Evolutionary conservation across 2,113 vertebrate species (phyloP).

Genomic region (Megaceryle torquata): DNA sequence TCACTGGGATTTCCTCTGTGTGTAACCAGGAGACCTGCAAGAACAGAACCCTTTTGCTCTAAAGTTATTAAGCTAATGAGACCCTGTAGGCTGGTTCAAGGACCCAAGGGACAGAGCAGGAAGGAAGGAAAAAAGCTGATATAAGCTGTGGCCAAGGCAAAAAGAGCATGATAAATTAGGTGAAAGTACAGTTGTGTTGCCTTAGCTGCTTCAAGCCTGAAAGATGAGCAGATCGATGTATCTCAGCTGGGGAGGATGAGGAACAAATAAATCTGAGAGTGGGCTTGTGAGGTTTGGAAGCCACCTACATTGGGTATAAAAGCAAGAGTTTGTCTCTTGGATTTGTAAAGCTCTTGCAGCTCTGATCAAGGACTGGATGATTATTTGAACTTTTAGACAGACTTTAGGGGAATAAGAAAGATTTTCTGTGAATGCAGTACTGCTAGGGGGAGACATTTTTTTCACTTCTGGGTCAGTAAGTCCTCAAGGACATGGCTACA

Average conservation of each 20-base stretch:
- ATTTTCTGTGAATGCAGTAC: background rate
- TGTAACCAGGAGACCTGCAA: background rate
- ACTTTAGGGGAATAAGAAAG: accelerated
- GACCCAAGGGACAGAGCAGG: slow-evolving; percentile 7
- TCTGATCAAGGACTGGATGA: background rate
- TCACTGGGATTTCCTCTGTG: background rate
- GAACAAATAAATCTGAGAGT: background rate
- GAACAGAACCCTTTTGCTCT: background rate
- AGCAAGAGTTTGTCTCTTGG: background rate
- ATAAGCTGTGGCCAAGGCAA: slow-evolving; percentile 7
- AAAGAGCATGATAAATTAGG: background rate
- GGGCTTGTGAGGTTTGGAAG: background rate
- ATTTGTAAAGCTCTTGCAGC: background rate
- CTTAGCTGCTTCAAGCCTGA: slow-evolving; percentile 9
- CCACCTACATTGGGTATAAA: background rate
- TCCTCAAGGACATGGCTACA: background rate
- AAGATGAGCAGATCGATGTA: background rate
- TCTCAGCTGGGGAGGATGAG: background rate
- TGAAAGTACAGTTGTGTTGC: background rate
- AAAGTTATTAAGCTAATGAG: slow-evolving; percentile 40
- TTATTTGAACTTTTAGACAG: background rate
- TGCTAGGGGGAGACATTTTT: background rate
- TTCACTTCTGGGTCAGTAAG: background rate
- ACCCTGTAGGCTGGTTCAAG: background rate
- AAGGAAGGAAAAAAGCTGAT: slow-evolving; percentile 41